Percentiles rank a stretch among this genome's conserved stretches.
phyloP scores from a whole-genome alignment of 2,797 vertebrate species.

The Pseudochaenichthys georgianus region DNA sequence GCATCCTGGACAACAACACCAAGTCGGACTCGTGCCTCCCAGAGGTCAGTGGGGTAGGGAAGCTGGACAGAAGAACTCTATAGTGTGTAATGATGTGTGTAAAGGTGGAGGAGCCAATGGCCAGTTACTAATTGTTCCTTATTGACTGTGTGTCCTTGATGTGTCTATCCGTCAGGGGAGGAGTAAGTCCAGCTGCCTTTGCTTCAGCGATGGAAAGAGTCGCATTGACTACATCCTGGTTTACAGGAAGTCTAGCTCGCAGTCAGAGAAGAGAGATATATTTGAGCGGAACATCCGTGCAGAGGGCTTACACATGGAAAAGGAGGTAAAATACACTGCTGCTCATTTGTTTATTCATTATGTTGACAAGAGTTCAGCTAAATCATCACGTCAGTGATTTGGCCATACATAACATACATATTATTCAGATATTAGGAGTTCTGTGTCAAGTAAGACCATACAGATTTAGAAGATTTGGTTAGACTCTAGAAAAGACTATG shows the following conservation, averaged over 20 bases:
- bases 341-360: background rate
- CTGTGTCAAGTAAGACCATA: background rate
- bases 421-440: background rate
- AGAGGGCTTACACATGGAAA: slow-evolving; percentile 94
- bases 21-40: slow-evolving; percentile 82
- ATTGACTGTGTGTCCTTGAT: slow-evolving; percentile 38
- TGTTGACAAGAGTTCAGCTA: background rate
- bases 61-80: background rate
- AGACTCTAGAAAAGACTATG: background rate
- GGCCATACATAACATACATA: background rate
- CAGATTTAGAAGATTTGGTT: background rate
- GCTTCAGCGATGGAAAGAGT: slow-evolving; percentile 92
- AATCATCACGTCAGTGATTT: background rate
- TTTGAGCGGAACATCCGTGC: slow-evolving; percentile 95
- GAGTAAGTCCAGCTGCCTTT: slow-evolving; percentile 87
- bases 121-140: background rate
- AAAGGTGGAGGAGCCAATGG: background rate
- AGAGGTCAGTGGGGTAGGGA: slow-evolving; percentile 84
- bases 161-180: slow-evolving; percentile 81
- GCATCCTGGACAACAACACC: slow-evolving; percentile 90
- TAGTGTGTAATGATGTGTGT: background rate
- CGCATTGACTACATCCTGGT: slow-evolving; percentile 95
- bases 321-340: slow-evolving; percentile 85
- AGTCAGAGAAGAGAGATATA: slow-evolving; percentile 92
- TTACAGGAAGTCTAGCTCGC: slow-evolving; percentile 91